These are phyloP conservation scores for Dorcus hopei DNA, from an alignment of 2,888 invertebrate genomes.

Conservation along the genomic window DNA sequence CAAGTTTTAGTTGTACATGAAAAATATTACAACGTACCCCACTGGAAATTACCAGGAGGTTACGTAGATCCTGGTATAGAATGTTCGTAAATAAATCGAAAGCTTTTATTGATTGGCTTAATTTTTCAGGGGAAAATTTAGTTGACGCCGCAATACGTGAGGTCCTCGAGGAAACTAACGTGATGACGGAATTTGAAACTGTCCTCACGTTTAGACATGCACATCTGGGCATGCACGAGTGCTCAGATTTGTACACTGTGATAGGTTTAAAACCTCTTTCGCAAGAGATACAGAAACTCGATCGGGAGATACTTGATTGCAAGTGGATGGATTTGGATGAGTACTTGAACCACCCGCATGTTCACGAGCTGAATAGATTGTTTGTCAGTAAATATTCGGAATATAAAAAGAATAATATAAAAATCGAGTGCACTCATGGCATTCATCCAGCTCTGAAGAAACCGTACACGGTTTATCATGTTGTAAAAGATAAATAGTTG, in stretches of 20 bases:
- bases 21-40: slow-evolving; percentile 56
- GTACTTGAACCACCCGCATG: slow-evolving; percentile 67
- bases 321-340: slow-evolving; percentile 81
- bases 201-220: slow-evolving; percentile 76
- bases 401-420: slow-evolving; percentile 59
- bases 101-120: neutral
- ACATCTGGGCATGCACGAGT: slow-evolving; percentile 72
- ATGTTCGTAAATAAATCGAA: neutral
- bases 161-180: slow-evolving; percentile 87
- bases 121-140: slow-evolving; percentile 70
- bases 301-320: slow-evolving; percentile 73
- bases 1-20: slow-evolving; percentile 82
- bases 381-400: slow-evolving; percentile 66
- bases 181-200: slow-evolving; percentile 71
- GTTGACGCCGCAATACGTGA: slow-evolving; percentile 80
- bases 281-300: slow-evolving; percentile 63
- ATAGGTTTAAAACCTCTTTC: slow-evolving; percentile 67
- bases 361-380: slow-evolving; percentile 68
- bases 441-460: slow-evolving; percentile 51
- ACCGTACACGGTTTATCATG: slow-evolving; percentile 47
- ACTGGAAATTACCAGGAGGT: slow-evolving; percentile 92
- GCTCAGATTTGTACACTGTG: slow-evolving; percentile 85
- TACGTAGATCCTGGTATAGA: slow-evolving; percentile 76
- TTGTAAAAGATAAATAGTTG: slow-evolving; percentile 23
- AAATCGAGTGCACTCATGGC: slow-evolving; percentile 57